These are phyloP conservation scores for Oreochromis niloticus DNA, from an alignment of 2,113 vertebrate species.

Conservation along the genomic window DNA sequence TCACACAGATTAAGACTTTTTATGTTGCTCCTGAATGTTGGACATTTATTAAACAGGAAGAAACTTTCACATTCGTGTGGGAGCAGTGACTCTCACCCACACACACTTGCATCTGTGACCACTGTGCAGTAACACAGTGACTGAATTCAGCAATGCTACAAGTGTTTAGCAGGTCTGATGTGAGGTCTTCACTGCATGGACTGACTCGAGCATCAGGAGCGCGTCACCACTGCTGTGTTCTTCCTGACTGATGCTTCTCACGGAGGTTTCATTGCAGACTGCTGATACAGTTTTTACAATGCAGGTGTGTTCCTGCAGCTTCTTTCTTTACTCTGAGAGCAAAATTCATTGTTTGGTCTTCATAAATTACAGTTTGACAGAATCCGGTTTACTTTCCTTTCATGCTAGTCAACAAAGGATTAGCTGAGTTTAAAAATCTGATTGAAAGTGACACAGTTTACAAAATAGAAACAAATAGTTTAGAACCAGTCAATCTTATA, in stretches of 20 bases:
- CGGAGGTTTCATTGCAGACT: neutral
- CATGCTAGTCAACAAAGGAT: neutral
- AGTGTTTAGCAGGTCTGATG: neutral
- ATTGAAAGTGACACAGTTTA: neutral
- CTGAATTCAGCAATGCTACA: neutral
- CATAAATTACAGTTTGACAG: neutral
- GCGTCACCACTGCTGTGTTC: rapidly evolving
- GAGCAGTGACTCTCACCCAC: neutral
- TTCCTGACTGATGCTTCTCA: neutral
- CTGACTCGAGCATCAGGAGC: neutral
- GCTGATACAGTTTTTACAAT: neutral
- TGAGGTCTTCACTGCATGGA: neutral
- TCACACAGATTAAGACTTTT: neutral
- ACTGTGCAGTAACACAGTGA: neutral
- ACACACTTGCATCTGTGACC: neutral
- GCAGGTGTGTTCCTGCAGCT: neutral
- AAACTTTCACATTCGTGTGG: neutral
- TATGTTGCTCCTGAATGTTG: neutral
- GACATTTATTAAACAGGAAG: neutral
- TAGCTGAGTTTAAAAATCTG: neutral
- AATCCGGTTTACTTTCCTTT: neutral
- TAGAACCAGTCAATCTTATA: neutral
- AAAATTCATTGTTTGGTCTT: neutral
- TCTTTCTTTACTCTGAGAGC: neutral
- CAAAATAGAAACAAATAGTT: neutral